These are phyloP conservation scores for Harpegnathos saltator DNA, from an alignment of 1,140 invertebrate species.

Conservation along the genomic window DNA sequence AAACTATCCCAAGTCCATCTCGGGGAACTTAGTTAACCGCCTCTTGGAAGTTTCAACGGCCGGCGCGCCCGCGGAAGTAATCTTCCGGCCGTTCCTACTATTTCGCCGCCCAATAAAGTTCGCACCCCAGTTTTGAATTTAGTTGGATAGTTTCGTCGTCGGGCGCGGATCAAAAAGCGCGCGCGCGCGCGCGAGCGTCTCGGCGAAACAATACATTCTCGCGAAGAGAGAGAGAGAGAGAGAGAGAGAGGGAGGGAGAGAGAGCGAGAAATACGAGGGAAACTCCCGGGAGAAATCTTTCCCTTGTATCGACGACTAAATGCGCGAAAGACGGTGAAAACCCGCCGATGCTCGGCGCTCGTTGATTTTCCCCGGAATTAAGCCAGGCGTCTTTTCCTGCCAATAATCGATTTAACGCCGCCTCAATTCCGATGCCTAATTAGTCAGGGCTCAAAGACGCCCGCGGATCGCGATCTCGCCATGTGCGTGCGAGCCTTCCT, in stretches of 20 bases:
- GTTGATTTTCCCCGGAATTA: constrained; percentile 9
- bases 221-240: no score
- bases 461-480: no score
- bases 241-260: no score
- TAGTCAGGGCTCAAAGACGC: background rate
- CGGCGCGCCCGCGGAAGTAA: constrained; percentile 71
- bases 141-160: constrained; percentile 72
- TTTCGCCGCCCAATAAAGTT: constrained; percentile 78
- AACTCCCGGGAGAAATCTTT: constrained; percentile 51
- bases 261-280: constrained; percentile 18
- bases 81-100: constrained; percentile 74
- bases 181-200: background rate
- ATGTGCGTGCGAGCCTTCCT: no score
- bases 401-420: background rate
- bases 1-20: constrained; percentile 74
- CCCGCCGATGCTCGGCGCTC: background rate
- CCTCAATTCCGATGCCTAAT: background rate
- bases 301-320: constrained; percentile 29
- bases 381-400: background rate
- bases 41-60: constrained; percentile 80
- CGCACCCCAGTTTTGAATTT: constrained; percentile 80
- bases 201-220: constrained; percentile 42
- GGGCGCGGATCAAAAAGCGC: constrained; percentile 49
- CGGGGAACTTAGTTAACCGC: constrained; percentile 78
- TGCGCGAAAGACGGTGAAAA: constrained; percentile 33